phyloP scores from a whole-genome alignment of 2,888 invertebrate species.

The Acholoe squamosa region DNA sequence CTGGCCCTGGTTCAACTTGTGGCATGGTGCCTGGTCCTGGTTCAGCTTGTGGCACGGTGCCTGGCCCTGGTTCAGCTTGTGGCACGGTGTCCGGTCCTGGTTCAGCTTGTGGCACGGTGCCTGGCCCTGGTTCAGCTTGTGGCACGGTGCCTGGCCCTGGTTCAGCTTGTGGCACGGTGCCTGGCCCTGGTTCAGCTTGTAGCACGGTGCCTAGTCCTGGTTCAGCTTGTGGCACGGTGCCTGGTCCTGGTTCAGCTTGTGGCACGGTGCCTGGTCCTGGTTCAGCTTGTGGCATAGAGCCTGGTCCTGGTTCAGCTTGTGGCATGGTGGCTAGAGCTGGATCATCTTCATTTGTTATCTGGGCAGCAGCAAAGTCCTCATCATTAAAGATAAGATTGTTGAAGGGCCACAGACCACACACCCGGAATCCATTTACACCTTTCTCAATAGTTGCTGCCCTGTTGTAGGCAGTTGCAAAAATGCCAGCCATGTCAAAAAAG shows the following conservation, averaged over 20 bases:
- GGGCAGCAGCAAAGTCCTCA: constrained; percentile 67
- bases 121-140: no score
- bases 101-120: no score
- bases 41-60: no score
- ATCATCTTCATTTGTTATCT: constrained; percentile 62
- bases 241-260: not conserved
- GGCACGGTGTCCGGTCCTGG: no score
- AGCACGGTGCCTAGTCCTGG: not conserved
- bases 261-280: not conserved
- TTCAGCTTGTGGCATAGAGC: not conserved
- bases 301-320: not conserved
- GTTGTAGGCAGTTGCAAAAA: constrained; percentile 70
- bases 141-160: no score
- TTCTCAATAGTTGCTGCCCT: constrained; percentile 68
- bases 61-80: no score
- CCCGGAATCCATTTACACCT: constrained; percentile 67
- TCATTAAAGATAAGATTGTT: constrained; percentile 68
- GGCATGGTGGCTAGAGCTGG: constrained; percentile 6
- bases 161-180: not conserved
- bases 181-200: not conserved
- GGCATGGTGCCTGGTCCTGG: no score
- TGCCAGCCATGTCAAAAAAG: constrained; percentile 68
- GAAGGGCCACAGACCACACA: constrained; percentile 68
- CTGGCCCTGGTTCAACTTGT: no score
- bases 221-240: not conserved